phyloP scores from a whole-genome alignment of 2,888 invertebrate genomes.

The Rhagophthalmus giganteus region DNA sequence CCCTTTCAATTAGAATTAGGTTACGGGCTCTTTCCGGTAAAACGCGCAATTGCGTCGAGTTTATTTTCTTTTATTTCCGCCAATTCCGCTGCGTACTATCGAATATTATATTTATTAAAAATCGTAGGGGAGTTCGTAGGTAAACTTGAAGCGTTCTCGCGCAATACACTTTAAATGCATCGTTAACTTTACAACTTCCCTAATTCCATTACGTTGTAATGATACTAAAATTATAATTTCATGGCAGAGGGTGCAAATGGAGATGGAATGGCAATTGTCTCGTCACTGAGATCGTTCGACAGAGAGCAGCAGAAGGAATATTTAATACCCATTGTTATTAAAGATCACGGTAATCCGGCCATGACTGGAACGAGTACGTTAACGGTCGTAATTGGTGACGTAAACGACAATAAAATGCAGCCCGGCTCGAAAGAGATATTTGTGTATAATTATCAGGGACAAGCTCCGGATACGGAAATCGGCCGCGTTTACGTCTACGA shows the following conservation, averaged over 20 bases:
- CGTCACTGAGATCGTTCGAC: conserved; percentile 89
- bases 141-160: too few species aligned
- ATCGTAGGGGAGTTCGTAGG: too few species aligned
- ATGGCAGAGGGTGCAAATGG: conserved; percentile 88
- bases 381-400: conserved; percentile 95
- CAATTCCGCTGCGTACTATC: background rate
- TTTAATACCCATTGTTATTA: conserved; percentile 94
- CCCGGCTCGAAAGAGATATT: conserved; percentile 96
- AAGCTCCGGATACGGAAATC: conserved; percentile 84
- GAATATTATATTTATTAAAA: too few species aligned
- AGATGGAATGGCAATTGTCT: conserved; percentile 97
- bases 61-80: background rate
- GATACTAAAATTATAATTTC: conserved; percentile 20
- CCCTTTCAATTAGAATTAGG: background rate
- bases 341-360: conserved; percentile 94
- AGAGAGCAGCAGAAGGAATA: conserved; percentile 96
- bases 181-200: conserved; percentile 14
- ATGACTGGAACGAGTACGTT: conserved; percentile 96
- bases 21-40: background rate
- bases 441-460: conserved; percentile 94
- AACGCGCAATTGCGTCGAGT: background rate
- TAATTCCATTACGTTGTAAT: conserved; percentile 17
- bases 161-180: conserved; percentile 6
- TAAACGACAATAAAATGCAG: conserved; percentile 98
- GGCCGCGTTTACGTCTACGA: conserved; percentile 97